Base-by-base conservation (phyloP, 2,888 invertebrate species). In the Leptura quadrifasciata region DNA sequence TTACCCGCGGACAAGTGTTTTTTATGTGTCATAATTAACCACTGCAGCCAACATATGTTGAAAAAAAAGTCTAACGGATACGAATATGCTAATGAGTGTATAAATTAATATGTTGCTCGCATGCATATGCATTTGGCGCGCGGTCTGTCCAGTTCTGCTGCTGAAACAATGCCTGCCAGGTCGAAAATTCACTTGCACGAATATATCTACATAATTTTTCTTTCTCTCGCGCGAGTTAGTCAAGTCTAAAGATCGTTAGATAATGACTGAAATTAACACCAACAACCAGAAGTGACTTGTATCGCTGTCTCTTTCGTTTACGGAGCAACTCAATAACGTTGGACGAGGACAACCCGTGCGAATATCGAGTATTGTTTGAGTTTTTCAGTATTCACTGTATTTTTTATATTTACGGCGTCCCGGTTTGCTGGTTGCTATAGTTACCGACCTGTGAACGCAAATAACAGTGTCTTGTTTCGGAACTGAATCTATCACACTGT, bases 71-170 rank as follows among this genome's bases (percentile, higher is more conserved):
- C 89, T 89, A 89, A 89, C 89, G 89, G 89, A 90, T 90, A 90
- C 89, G 88, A 87, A 89, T 89, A 90, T 90, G 89, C 89, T 89
- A 89, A 90, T 90, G 88, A 88, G 86, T 85, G 89, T 88, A 89
- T 89, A 90, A 90, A 90, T 90, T 90, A 89, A 90, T 89, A 89
- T 88, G 89, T 89, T 88, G 89, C 87, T 88, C 86, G 89, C 89
- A 89, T 89, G 89, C 89, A 89, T 89, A 89, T 89, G 89, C 88
- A 89, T 89, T 88, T 83, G 80, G 82, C 79, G 80, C 74, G 77
- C 80, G 86, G 74, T 86, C 88, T 84, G 81, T 74, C 74, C 70
- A 80, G 69, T 79, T 71, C 61, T 86, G 76, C 74, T 65, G 71
- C 72, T 79, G 78, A 83, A 88, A 89, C 89, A 89, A 89, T 89